These are phyloP conservation scores for Phytoseiulus persimilis DNA, from an alignment of 2,888 invertebrate genomes.

Conservation along the genomic window DNA sequence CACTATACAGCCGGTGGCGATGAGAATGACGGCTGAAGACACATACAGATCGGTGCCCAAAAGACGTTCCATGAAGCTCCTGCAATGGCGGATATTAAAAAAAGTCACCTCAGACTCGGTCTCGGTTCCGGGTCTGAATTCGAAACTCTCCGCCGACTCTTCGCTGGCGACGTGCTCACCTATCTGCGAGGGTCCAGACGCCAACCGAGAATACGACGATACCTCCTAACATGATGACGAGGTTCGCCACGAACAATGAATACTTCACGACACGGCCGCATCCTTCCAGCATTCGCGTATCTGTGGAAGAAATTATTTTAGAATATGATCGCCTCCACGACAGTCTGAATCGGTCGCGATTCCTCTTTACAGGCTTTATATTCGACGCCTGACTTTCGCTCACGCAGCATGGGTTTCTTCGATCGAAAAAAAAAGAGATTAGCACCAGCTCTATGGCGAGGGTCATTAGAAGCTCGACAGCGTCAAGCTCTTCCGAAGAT, in stretches of 20 bases:
- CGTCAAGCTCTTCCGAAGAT: not conserved
- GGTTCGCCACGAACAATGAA: conserved; percentile 71
- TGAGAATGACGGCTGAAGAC: conserved; percentile 72
- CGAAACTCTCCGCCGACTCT: too few relatives aligned
- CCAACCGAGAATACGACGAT: conserved; percentile 67
- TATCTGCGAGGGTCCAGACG: conserved; percentile 73
- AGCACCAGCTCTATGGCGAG: not conserved
- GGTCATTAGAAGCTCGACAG: not conserved
- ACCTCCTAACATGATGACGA: conserved; percentile 73
- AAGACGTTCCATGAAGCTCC: conserved; percentile 65
- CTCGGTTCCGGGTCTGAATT: too few relatives aligned
- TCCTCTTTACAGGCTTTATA: not conserved
- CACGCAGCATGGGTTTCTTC: not conserved
- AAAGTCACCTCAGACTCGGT: not conserved
- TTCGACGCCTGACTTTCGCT: not conserved
- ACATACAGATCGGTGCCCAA: conserved; percentile 77
- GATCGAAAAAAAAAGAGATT: not conserved
- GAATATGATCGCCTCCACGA: not conserved
- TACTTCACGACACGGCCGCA: conserved; percentile 81
- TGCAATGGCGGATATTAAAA: not conserved
- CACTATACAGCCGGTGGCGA: conserved; percentile 70
- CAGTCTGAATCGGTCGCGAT: not conserved
- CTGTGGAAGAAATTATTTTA: not conserved
- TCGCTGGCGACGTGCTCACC: conserved; percentile 53
- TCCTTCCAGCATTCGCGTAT: conserved; percentile 61